phyloP scores from a whole-genome alignment of 2,888 invertebrate genomes.

The Sarcophaga carnaria region DNA sequence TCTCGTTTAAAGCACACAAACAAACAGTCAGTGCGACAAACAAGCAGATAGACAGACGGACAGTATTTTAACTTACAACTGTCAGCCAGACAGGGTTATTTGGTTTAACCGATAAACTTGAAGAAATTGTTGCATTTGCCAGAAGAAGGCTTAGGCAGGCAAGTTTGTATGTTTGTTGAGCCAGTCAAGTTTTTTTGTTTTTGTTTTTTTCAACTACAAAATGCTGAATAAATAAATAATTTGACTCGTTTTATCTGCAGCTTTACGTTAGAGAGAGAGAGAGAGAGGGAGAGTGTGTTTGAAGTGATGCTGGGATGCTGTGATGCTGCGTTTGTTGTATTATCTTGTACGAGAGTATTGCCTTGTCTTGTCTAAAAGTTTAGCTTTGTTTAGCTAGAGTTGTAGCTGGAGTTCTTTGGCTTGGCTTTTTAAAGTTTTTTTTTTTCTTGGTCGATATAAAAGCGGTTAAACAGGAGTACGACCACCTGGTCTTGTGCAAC shows the following conservation, averaged over 20 bases:
- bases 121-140: neutral
- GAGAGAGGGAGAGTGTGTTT: constrained; percentile 1
- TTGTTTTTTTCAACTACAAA: neutral
- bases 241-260: constrained; percentile 26
- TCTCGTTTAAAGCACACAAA: neutral
- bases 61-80: neutral
- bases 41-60: too few species aligned
- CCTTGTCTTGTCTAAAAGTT: neutral
- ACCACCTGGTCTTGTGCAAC: constrained; percentile 68
- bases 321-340: too few species aligned
- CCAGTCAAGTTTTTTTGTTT: too few species aligned
- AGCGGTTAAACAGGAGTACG: constrained; percentile 69
- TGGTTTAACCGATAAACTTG: neutral
- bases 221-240: neutral
- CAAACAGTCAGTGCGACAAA: too few species aligned
- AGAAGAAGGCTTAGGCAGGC: neutral
- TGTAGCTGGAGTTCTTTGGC: constrained; percentile 32
- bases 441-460: constrained; percentile 29
- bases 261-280: neutral
- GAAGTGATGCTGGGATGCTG: neutral
- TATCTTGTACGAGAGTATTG: neutral
- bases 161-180: neutral
- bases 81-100: neutral
- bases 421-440: constrained; percentile 18
- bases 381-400: constrained; percentile 37